These are phyloP conservation scores for Thalpophila matura DNA, from an alignment of 2,888 invertebrate species.

Conservation along the genomic window DNA sequence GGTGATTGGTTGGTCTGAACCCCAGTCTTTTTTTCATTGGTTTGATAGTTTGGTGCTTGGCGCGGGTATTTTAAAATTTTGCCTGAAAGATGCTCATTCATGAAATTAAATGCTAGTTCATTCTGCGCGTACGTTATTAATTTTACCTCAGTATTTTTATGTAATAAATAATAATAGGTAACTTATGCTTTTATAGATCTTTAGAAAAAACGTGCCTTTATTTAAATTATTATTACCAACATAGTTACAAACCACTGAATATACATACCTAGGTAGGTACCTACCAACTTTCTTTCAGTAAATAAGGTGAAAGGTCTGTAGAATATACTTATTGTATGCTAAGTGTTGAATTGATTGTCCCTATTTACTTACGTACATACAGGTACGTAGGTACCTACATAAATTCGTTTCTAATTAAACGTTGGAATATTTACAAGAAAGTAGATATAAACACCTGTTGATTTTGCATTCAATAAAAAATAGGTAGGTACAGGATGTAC, in stretches of 20 bases:
- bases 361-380: conserved; percentile 58
- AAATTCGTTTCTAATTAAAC: conserved; percentile 31
- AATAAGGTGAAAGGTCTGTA: conserved; percentile 72
- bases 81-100: conserved; percentile 30
- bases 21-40: conserved; percentile 76
- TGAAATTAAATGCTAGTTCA: conserved; percentile 19
- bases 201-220: neutral
- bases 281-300: conserved; percentile 70
- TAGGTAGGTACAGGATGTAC: no score
- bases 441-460: conserved; percentile 5
- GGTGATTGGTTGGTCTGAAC: conserved; percentile 78
- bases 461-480: conserved; percentile 12
- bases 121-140: neutral
- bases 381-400: conserved; percentile 26
- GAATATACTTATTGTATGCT: conserved; percentile 71
- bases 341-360: conserved; percentile 65
- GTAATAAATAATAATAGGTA: neutral
- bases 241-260: conserved; percentile 56
- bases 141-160: neutral
- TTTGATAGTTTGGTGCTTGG: conserved; percentile 37
- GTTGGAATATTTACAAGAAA: conserved; percentile 42
- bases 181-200: neutral
- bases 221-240: conserved; percentile 21
- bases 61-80: conserved; percentile 75
- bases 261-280: conserved; percentile 33